phyloP scores from a whole-genome alignment of 2,888 invertebrate genomes.

The Papilio elwesi region DNA sequence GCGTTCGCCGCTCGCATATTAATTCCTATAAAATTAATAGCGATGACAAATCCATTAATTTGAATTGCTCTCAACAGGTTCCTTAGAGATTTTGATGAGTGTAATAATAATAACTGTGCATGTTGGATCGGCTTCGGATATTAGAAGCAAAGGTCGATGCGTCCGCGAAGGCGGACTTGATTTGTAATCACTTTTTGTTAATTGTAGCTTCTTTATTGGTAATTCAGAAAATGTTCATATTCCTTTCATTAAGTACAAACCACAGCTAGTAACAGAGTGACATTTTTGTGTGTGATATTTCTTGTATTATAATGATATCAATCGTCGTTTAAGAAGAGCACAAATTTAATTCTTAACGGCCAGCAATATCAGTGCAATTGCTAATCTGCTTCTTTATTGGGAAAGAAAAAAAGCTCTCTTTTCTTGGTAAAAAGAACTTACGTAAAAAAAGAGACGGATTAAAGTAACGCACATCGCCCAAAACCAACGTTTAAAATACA shows the following conservation, averaged over 20 bases:
- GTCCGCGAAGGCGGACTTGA: slow-evolving; percentile 4
- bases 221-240: slow-evolving; percentile 28
- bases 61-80: slow-evolving; percentile 70
- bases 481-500: slow-evolving; percentile 45
- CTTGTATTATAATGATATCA: no score
- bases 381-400: no score
- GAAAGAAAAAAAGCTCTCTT: no score
- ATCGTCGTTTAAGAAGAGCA: no score
- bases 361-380: no score
- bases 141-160: slow-evolving; percentile 33
- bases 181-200: slow-evolving; percentile 39
- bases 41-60: slow-evolving; percentile 84
- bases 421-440: no score
- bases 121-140: slow-evolving; percentile 36
- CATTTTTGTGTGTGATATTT: neutral
- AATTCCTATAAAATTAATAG: slow-evolving; percentile 83
- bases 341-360: no score
- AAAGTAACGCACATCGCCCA: slow-evolving; percentile 2
- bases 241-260: slow-evolving; percentile 1
- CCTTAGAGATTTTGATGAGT: slow-evolving; percentile 37
- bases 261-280: neutral
- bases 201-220: slow-evolving; percentile 29
- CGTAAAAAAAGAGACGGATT: no score
- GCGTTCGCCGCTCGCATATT: slow-evolving; percentile 80
- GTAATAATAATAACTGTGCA: slow-evolving; percentile 37